Percentiles rank a stretch among this genome's conserved stretches.
These are phyloP conservation scores for Notothenia coriiceps DNA, from an alignment of 2,113 vertebrate species.

Conservation along the genomic window DNA sequence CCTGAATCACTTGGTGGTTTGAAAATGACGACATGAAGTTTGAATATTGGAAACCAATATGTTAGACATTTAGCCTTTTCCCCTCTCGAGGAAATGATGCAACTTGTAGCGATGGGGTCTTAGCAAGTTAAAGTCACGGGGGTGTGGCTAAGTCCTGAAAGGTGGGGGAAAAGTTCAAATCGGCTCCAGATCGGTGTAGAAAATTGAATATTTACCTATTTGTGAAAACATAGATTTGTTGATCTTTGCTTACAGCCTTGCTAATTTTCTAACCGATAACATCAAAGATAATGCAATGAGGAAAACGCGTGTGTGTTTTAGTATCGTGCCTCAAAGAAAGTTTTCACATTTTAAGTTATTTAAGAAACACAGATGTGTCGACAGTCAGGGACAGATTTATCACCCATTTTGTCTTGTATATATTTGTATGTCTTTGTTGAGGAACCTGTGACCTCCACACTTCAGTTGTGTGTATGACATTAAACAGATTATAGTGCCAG, in stretches of 20 bases:
- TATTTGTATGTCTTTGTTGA: no score
- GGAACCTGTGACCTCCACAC: no score
- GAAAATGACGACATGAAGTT: neutral
- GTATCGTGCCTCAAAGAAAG: neutral
- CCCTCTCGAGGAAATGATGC: conserved; percentile 36
- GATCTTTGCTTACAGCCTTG: no score
- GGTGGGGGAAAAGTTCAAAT: neutral
- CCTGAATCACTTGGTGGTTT: neutral
- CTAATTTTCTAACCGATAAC: no score
- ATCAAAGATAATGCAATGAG: no score
- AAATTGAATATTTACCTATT: no score
- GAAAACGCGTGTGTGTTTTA: neutral
- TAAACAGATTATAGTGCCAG: neutral
- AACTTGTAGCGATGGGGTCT: conserved; percentile 18
- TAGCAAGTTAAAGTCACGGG: neutral
- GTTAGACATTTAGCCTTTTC: neutral
- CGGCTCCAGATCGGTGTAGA: neutral
- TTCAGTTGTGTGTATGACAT: no score
- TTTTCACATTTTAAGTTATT: neutral
- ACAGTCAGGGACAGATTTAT: no score
- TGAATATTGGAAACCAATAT: conserved; percentile 1
- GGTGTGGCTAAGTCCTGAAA: conserved; percentile 7
- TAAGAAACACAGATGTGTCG: neutral
- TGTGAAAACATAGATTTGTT: no score
- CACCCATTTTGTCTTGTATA: no score